Conservation (phyloP, 2,888 invertebrate species). For the Physocephala rufipes region DNA sequence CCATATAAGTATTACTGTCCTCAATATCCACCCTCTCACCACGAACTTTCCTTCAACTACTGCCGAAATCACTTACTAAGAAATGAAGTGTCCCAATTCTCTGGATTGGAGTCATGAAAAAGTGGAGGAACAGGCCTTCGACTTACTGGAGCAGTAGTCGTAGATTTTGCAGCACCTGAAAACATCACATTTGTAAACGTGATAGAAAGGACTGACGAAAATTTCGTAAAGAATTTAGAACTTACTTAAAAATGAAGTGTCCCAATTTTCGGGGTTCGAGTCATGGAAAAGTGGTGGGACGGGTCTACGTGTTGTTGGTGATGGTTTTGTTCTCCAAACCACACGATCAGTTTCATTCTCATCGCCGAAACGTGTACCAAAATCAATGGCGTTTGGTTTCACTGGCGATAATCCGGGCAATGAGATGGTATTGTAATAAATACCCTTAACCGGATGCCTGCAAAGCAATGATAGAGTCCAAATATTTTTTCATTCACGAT, state of each 20-base stretch:
- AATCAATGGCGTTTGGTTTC: background rate
- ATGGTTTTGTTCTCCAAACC: slow-evolving; percentile 41
- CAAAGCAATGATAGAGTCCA: background rate
- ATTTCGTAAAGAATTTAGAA: background rate
- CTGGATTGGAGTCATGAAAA: slow-evolving; percentile 51
- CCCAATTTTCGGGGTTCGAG: slow-evolving; percentile 49
- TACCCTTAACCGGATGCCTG: slow-evolving; percentile 44
- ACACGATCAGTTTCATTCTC: slow-evolving; percentile 49
- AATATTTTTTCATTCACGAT: background rate
- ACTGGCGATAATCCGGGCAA: slow-evolving; percentile 23
- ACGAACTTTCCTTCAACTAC: too few species aligned
- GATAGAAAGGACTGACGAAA: too few species aligned
- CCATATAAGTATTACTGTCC: too few species aligned
- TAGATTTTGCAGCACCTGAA: slow-evolving; percentile 15
- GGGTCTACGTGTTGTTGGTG: slow-evolving; percentile 37
- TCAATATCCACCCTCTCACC: too few species aligned
- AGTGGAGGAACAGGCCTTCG: slow-evolving; percentile 40
- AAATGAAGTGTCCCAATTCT: slow-evolving; percentile 49
- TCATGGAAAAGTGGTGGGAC: slow-evolving; percentile 50
- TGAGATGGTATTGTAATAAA: slow-evolving; percentile 30
- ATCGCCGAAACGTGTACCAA: slow-evolving; percentile 45
- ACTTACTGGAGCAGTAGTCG: too few species aligned
- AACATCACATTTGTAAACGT: background rate
- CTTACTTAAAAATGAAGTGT: slow-evolving; percentile 47
- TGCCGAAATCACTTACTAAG: slow-evolving; percentile 41